Percentiles rank a stretch among this genome's conserved stretches.
Evolutionary conservation across 2,797 vertebrate genomes (phyloP).

Genomic region (Sebastolobus alascanus): DNA sequence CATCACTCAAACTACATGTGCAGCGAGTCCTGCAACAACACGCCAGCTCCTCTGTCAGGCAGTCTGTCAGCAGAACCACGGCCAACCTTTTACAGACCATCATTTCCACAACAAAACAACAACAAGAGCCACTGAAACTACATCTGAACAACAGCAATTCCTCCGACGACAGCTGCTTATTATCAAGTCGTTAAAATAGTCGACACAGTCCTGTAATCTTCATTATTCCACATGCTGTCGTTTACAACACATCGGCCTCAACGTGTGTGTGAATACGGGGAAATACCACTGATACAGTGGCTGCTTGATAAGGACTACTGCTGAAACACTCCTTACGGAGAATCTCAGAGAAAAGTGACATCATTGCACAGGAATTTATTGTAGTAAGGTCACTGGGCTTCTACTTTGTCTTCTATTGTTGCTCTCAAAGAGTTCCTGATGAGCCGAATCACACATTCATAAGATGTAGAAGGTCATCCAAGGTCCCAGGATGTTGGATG

Average conservation of each 20-base stretch:
- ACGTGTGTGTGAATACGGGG: conserved; percentile 16
- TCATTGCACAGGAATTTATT: conserved; percentile 62
- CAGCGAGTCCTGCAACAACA: conserved; percentile 36
- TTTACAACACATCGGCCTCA: background rate
- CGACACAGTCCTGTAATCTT: conserved; percentile 46
- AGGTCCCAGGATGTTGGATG: too few species aligned
- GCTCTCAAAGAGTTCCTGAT: conserved; percentile 11
- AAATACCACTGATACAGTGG: conserved; percentile 4
- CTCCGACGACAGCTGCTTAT: conserved; percentile 59
- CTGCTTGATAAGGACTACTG: conserved; percentile 8
- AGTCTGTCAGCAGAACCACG: conserved; percentile 23
- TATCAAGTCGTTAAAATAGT: conserved; percentile 66
- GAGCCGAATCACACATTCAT: background rate
- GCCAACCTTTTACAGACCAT: background rate
- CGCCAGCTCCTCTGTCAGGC: conserved; percentile 14
- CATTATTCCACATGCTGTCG: background rate
- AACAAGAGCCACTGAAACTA: conserved; percentile 33
- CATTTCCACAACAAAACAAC: conserved; percentile 47
- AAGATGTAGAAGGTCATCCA: background rate
- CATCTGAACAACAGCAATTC: conserved; percentile 59
- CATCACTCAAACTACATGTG: conserved; percentile 6
- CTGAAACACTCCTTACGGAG: conserved; percentile 25
- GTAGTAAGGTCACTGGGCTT: conserved; percentile 45
- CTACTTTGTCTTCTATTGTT: conserved; percentile 24
- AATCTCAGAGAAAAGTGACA: conserved; percentile 53